Evolutionary conservation across 2,888 invertebrate species (phyloP), one percentile per base, ranked within the genome.

Genomic region (Campopleginae sp.): DNA sequence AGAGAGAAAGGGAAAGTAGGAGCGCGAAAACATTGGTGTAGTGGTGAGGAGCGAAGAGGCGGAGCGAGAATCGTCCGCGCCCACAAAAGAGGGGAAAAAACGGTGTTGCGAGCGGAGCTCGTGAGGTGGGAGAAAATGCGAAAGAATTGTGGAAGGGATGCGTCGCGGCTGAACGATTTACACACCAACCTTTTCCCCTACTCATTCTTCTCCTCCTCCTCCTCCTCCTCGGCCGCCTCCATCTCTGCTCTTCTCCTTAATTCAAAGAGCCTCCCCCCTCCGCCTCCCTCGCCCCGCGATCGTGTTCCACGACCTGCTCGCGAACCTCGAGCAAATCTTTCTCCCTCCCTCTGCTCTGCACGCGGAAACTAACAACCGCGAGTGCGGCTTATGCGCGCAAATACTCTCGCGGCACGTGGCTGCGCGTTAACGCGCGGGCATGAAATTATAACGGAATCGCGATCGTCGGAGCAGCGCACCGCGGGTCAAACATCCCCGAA

Each of bases 81-180:
- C 94, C 93, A 93, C 92, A 92, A 23, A 58, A 75, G 93, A 94
- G 94, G 94, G 94, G 94, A 94, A 94, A 94, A 95, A 94, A 94
- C n/a, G 93, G 91, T 91, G 58, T 23, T 27, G 27, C 58, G 92
- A 88, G 90, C 90, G 71, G 85, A 85, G 48, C 78, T 74, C 78
- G 75, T 33, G 27, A 31, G 42, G 42, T 63, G 72, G 86, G 90
- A 86, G 90, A 91, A 90, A 90, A 88, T 81, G 86, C 83, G 88
- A 92, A 92, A 92, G 92, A 93, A 92, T 81, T 87, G 80, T 87
- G 88, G 92, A 86, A 91, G 91, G 91, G 89, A 87, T 17, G n/a
- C n/a, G n/a, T 31, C 58, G 17, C n/a, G 23, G 42, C 81, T 72
- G 87, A 87, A 88, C 89, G 88, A 91, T 91, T 91, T 90, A 90